phyloP scores from a whole-genome alignment of 2,797 vertebrate species.

The Novumbra hubbsi region DNA sequence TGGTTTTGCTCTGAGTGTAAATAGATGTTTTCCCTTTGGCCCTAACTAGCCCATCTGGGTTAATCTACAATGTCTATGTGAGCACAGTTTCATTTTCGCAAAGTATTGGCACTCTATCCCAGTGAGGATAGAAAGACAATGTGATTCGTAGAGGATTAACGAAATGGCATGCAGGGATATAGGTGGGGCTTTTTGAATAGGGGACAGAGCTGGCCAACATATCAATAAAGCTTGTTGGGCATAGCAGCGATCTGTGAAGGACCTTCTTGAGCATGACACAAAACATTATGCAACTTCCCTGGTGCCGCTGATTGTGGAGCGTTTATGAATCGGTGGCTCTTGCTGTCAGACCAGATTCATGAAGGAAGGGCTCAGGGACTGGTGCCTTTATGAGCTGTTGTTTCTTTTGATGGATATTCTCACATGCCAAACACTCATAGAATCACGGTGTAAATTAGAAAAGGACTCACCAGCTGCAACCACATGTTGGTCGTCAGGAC shows the following conservation, averaged over 20 bases:
- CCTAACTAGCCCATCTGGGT: constrained; percentile 8
- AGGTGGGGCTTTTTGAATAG: neutral
- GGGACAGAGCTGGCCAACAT: neutral
- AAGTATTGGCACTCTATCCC: neutral
- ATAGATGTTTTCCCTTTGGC: neutral
- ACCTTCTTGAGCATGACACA: neutral
- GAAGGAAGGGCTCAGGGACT: neutral
- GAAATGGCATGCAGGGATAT: neutral
- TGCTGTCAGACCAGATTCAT: neutral
- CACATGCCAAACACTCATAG: neutral
- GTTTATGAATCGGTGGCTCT: neutral
- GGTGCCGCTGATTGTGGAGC: neutral
- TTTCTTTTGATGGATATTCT: neutral
- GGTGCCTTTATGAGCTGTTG: neutral
- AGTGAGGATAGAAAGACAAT: neutral
- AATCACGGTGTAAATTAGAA: neutral
- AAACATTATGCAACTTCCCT: neutral
- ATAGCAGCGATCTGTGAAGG: neutral
- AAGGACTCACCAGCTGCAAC: constrained; percentile 64
- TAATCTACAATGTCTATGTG: neutral
- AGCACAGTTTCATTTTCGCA: constrained; percentile 8
- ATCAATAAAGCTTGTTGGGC: neutral
- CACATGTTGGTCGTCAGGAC: constrained; percentile 69
- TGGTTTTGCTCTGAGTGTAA: constrained; percentile 10
- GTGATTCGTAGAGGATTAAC: neutral